These are phyloP conservation scores for Corythaeola cristata DNA, from an alignment of 2,113 vertebrate genomes.

Conservation along the genomic window DNA sequence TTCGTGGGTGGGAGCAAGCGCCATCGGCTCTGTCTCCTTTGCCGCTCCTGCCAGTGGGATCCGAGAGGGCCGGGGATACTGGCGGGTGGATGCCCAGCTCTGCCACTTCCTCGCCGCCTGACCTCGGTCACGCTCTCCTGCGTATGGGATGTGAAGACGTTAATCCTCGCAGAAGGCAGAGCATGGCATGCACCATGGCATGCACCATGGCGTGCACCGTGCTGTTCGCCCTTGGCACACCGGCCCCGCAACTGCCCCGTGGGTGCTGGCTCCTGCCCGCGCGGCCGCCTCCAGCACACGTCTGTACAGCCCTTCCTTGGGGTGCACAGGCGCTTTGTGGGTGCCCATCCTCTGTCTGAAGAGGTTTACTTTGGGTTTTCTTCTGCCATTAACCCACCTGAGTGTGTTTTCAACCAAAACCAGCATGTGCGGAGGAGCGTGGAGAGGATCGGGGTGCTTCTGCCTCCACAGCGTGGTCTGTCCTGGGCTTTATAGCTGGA, in stretches of 20 bases:
- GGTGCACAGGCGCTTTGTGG: not conserved
- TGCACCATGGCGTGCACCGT: no score
- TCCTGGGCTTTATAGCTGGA: not conserved
- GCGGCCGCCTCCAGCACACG: fast-evolving
- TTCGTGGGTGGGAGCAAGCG: no score
- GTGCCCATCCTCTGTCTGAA: not conserved
- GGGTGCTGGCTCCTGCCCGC: not conserved
- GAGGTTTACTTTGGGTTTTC: not conserved
- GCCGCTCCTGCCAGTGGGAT: fast-evolving
- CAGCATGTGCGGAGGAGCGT: not conserved
- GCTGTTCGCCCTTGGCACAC: fast-evolving
- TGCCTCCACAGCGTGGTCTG: not conserved
- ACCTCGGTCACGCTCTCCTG: not conserved
- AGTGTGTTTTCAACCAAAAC: not conserved
- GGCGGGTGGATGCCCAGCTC: not conserved
- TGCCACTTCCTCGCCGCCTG: not conserved
- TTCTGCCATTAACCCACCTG: not conserved
- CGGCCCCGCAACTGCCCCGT: fast-evolving
- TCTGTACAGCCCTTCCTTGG: not conserved
- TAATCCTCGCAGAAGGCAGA: not conserved
- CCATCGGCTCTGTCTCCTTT: fast-evolving
- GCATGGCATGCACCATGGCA: fast-evolving
- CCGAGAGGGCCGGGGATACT: not conserved
- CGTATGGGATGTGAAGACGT: fast-evolving
- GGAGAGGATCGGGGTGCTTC: not conserved